These are phyloP conservation scores for Lypha dubia DNA, from an alignment of 2,888 invertebrate genomes.

Conservation along the genomic window DNA sequence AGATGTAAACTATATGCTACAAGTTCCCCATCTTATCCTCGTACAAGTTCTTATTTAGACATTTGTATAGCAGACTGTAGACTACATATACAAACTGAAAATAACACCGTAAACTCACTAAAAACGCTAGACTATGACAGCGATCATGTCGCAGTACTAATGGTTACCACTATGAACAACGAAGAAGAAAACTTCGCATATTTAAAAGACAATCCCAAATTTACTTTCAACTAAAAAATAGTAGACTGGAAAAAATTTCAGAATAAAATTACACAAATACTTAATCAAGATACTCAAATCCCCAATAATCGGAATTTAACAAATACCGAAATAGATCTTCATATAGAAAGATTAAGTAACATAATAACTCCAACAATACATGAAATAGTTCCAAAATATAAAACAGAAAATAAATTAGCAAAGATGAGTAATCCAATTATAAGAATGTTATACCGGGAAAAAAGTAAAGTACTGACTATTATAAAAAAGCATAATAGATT, in stretches of 20 bases:
- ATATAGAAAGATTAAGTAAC: background rate
- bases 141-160: background rate
- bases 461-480: too few species aligned
- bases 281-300: too few species aligned
- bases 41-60: background rate
- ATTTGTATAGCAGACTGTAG: constrained; percentile 9
- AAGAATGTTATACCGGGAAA: too few species aligned
- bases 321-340: background rate
- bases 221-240: background rate
- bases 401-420: too few species aligned
- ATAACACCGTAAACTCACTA: background rate
- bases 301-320: background rate
- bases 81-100: background rate
- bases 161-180: background rate
- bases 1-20: constrained; percentile 13
- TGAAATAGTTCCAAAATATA: background rate
- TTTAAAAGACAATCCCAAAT: background rate
- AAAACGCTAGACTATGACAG: background rate
- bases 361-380: background rate
- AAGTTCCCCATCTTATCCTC: background rate
- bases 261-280: background rate
- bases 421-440: too few species aligned
- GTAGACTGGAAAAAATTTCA: background rate
- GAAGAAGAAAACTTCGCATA: background rate
- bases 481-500: background rate